phyloP scores from a whole-genome alignment of 2,888 invertebrate genomes.

The Ormyrus pomaceus region DNA sequence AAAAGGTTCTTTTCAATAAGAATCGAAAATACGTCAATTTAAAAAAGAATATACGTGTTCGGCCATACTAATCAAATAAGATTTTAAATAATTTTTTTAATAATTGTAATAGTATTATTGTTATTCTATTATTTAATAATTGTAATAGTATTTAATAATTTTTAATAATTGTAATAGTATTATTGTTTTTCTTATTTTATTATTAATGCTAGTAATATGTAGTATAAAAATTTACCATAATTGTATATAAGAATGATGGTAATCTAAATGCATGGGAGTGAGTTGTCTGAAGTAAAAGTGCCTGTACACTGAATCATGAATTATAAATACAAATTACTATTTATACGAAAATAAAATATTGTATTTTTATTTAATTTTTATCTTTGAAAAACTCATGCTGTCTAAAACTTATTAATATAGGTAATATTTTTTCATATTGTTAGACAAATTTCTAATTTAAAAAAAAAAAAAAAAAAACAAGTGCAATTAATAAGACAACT shows the following conservation, averaged over 20 bases:
- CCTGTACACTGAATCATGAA: constrained; percentile 61
- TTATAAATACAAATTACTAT: constrained; percentile 61
- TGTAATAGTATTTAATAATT: background rate
- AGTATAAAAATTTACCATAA: constrained; percentile 23
- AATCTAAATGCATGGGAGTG: constrained; percentile 50
- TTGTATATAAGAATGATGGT: constrained; percentile 29
- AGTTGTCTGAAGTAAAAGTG: constrained; percentile 63
- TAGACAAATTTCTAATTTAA: no score
- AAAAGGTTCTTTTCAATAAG: no score
- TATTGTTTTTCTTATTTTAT: constrained; percentile 19
- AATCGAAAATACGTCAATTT: background rate
- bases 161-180: constrained; percentile 16
- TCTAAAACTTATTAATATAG: no score
- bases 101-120: no score
- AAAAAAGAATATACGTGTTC: constrained; percentile 38
- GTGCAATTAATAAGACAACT: no score
- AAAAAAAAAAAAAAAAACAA: no score
- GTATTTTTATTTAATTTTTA: constrained; percentile 20
- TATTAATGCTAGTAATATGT: background rate
- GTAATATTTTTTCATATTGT: no score
- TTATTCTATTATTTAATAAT: no score
- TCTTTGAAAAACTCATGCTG: background rate
- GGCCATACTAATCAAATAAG: constrained; percentile 40
- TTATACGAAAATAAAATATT: constrained; percentile 55
- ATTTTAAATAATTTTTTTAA: constrained; percentile 16